These are phyloP conservation scores for Leucoma salicis DNA, from an alignment of 2,888 invertebrate species.

Conservation along the genomic window DNA sequence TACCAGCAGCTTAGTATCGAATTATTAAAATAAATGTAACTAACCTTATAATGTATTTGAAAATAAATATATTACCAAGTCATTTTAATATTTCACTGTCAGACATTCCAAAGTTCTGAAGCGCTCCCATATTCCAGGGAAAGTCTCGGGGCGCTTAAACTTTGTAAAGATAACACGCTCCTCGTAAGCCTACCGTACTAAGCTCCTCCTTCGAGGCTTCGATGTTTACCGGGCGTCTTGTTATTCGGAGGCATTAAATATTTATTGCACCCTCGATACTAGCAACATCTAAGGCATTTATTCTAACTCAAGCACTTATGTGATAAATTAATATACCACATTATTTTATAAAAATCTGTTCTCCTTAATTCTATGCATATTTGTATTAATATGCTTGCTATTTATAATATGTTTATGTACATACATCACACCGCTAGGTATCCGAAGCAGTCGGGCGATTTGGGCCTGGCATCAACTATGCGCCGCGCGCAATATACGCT, in stretches of 20 bases:
- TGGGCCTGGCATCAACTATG: slow-evolving; percentile 50
- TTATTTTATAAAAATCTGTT: background rate
- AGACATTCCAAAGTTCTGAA: slow-evolving; percentile 41
- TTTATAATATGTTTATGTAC: slow-evolving; percentile 3
- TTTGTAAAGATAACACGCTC: slow-evolving; percentile 62
- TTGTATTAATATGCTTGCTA: background rate
- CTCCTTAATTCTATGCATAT: background rate
- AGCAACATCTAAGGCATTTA: background rate
- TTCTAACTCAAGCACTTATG: background rate
- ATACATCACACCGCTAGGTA: slow-evolving; percentile 36
- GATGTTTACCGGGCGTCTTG: slow-evolving; percentile 36
- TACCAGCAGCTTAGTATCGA: too few species aligned
- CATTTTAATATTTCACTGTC: slow-evolving; percentile 48
- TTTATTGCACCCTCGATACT: slow-evolving; percentile 20
- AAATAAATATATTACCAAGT: too few species aligned
- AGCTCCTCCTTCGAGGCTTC: slow-evolving; percentile 38
- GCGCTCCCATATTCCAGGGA: slow-evolving; percentile 50
- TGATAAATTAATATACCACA: background rate
- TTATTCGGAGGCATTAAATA: slow-evolving; percentile 32
- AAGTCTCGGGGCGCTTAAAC: slow-evolving; percentile 58
- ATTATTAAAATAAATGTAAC: too few species aligned
- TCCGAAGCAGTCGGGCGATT: slow-evolving; percentile 57
- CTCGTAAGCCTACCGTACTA: slow-evolving; percentile 55
- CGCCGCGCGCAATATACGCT: slow-evolving; percentile 46
- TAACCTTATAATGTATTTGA: too few species aligned